A percentile compares a stretch with the other conserved stretches of the same genome.
Conservation (phyloP, 2,113 vertebrate species). For the Capricornis sumatraensis region DNA sequence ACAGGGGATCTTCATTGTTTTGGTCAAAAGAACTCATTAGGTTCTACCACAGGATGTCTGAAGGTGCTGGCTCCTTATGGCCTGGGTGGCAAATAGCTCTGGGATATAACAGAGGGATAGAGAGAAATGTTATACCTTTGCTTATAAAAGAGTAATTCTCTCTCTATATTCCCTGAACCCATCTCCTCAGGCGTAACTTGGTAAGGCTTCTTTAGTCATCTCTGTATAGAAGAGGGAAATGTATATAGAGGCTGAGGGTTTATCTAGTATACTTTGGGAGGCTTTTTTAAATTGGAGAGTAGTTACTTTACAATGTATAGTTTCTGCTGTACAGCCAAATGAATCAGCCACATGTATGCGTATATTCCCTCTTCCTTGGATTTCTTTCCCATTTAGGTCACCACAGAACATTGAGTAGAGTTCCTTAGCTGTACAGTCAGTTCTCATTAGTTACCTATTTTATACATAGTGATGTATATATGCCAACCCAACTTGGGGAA, state of each 20-base stretch:
- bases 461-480: neutral
- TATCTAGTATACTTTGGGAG: neutral
- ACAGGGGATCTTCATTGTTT: neutral
- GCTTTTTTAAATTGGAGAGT: neutral
- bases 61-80: neutral
- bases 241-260: neutral
- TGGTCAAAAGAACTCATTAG: neutral
- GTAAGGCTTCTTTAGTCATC: neutral
- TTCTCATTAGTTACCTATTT: neutral
- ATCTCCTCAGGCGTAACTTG: neutral
- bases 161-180: neutral
- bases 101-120: neutral
- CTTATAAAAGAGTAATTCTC: neutral
- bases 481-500: neutral
- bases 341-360: neutral
- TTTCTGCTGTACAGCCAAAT: neutral
- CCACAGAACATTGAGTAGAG: neutral
- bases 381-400: neutral
- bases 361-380: neutral
- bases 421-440: neutral
- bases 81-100: neutral
- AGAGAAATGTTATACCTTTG: neutral
- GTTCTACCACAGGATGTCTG: neutral
- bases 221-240: neutral
- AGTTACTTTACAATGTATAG: neutral